Evolutionary conservation across 2,113 vertebrate genomes (phyloP), one percentile per base, ranked within the genome.

Genomic region (Prochilodus magdalenae): DNA sequence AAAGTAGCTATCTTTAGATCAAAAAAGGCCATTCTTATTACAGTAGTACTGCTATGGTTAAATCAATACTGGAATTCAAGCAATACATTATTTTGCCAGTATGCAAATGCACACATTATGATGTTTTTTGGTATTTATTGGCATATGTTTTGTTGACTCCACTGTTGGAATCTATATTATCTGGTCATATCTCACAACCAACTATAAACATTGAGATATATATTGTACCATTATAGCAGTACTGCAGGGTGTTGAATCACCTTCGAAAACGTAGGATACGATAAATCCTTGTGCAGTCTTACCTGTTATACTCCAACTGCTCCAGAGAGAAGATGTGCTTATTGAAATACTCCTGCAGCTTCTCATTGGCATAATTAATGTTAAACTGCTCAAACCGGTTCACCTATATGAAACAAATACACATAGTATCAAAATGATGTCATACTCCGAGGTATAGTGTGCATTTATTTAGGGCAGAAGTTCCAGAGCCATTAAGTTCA

Each of bases 281-380:
- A n/a, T n/a, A n/a, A n/a, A n/a, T n/a, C n/a, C n/a, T n/a, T n/a
- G n/a, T 49, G 62, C 15, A 60, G 3, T 49, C 71, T 55, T 83
- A 99, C 98, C 96, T 98, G 93, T 97, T 98, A 77, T 99, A 99
- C 88, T 99, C 98, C 53, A 99, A 94, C 57, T 99, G 98, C 86
- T 99, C 98, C 91, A 99, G 93, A 29, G 98, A 99, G 94, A 99
- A 99, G 63, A 99, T 99, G 89, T 99, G 98, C 84, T 98, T 99
- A 90, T 99, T 99, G 88, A 99, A 99, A 90, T 99, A 99, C 75
- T 99, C 98, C 92, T 99, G 98, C 63, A 99, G 98, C 84, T 99
- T 99, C 92, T 99, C 98, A 49, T 99, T 99, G 91, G 98, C 98
- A 93, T 99, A 99, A 94, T 99, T 99, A 89, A 99, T 99, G 90